Evolutionary conservation across 2,113 vertebrate genomes (phyloP).

Genomic region (Hymenochirus boettgeri): DNA sequence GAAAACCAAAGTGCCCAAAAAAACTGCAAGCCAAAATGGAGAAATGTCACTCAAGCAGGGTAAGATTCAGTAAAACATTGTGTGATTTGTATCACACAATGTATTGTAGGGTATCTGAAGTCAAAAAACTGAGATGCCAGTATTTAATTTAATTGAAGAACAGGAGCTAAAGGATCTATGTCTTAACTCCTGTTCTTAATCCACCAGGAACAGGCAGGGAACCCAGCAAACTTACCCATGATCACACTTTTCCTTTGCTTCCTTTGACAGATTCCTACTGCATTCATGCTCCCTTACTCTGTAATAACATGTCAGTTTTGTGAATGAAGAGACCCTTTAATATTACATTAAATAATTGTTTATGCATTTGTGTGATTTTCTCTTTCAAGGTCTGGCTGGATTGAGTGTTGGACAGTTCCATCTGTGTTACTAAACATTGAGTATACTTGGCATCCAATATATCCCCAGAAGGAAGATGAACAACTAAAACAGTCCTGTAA

Average conservation of each 20-base stretch:
- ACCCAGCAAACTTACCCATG: too few relatives aligned
- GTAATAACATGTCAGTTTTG: too few relatives aligned
- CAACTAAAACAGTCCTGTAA: constrained; percentile 92
- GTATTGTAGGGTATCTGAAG: neutral
- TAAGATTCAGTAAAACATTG: constrained; percentile 57
- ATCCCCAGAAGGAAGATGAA: constrained; percentile 92
- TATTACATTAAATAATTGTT: too few relatives aligned
- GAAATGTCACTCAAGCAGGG: constrained; percentile 91
- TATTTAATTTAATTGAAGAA: too few relatives aligned
- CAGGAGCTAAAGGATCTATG: too few relatives aligned
- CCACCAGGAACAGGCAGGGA: too few relatives aligned
- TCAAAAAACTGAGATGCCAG: too few relatives aligned
- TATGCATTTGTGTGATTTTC: constrained; percentile 22
- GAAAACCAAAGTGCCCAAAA: constrained; percentile 79
- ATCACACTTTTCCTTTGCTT: too few relatives aligned
- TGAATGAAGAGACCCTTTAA: too few relatives aligned
- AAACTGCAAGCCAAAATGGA: constrained; percentile 79
- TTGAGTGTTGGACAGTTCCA: constrained; percentile 96
- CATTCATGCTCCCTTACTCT: too few relatives aligned
- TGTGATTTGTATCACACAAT: neutral
- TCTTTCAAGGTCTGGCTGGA: constrained; percentile 81
- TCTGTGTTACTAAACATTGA: constrained; percentile 89
- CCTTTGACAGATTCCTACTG: too few relatives aligned
- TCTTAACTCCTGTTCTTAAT: too few relatives aligned
- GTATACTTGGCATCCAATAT: constrained; percentile 97